A percentile compares a stretch with the other conserved stretches of the same genome.
These are phyloP conservation scores for Hecatera dysodea DNA, from an alignment of 2,888 invertebrate species.

Conservation along the genomic window DNA sequence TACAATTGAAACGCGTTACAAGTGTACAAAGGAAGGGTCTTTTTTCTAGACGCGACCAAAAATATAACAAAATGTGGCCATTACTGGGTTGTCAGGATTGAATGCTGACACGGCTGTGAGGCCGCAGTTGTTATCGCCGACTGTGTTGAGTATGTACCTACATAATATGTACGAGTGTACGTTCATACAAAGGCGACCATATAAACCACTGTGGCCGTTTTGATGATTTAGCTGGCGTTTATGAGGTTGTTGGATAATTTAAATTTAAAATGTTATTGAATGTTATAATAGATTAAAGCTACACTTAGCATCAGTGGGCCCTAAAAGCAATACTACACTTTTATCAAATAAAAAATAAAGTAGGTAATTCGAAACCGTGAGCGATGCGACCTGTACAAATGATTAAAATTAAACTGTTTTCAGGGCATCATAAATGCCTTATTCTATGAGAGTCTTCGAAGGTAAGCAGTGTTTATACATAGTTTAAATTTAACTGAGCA, in stretches of 20 bases:
- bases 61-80: slow-evolving; percentile 60
- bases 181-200: slow-evolving; percentile 9
- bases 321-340: not conserved
- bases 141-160: slow-evolving; percentile 21
- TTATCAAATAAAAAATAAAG: slow-evolving; percentile 1
- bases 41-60: slow-evolving; percentile 45
- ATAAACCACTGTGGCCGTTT: slow-evolving; percentile 30
- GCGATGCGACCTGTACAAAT: not conserved
- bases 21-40: slow-evolving; percentile 30
- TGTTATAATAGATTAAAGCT: not conserved
- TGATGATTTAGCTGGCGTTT: slow-evolving; percentile 28
- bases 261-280: not conserved
- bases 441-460: not conserved
- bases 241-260: slow-evolving; percentile 3
- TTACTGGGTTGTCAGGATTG: slow-evolving; percentile 65
- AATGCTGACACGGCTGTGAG: slow-evolving; percentile 56
- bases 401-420: not conserved
- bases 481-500: not conserved
- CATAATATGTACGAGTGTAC: too few relatives aligned
- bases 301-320: not conserved
- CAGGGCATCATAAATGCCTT: not conserved
- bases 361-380: not conserved
- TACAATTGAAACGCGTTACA: slow-evolving; percentile 28
- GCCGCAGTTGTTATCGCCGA: slow-evolving; percentile 56
- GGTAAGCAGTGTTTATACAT: too few relatives aligned